Conservation (phyloP, 1,140 invertebrate genomes). For the Anthonomus grandis region DNA sequence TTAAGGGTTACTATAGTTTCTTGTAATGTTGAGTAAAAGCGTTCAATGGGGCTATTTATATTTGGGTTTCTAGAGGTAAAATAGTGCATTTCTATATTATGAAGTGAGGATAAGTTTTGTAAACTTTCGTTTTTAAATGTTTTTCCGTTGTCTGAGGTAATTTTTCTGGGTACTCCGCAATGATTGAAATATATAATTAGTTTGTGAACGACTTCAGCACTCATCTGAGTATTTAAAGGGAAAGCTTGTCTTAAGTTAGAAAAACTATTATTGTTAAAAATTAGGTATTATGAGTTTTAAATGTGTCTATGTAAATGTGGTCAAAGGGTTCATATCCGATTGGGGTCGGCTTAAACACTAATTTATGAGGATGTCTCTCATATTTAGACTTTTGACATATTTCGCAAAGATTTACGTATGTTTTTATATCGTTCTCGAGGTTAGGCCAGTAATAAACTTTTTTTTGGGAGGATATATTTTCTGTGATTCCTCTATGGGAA, state of each 20-base stretch:
- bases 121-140: constrained; percentile 8
- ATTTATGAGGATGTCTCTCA: constrained; percentile 36
- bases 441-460: constrained; percentile 44
- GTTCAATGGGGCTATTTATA: constrained; percentile 3
- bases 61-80: not conserved
- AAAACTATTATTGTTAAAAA: constrained; percentile 3
- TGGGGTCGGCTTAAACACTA: constrained; percentile 33
- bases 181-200: constrained; percentile 1
- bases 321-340: constrained; percentile 37
- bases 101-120: constrained; percentile 2
- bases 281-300: constrained; percentile 12
- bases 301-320: constrained; percentile 38
- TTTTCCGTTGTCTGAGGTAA: constrained; percentile 5
- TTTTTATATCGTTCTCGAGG: constrained; percentile 35
- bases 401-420: constrained; percentile 34
- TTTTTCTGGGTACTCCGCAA: not conserved
- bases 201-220: not conserved
- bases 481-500: constrained; percentile 43
- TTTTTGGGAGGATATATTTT: constrained; percentile 34
- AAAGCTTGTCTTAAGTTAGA: constrained; percentile 13
- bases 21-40: constrained; percentile 5
- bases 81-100: constrained; percentile 16
- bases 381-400: constrained; percentile 38
- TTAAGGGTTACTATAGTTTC: constrained; percentile 4
- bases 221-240: not conserved